phyloP scores from a whole-genome alignment of 2,888 invertebrate species.

The Hydroisotoma schaefferi region DNA sequence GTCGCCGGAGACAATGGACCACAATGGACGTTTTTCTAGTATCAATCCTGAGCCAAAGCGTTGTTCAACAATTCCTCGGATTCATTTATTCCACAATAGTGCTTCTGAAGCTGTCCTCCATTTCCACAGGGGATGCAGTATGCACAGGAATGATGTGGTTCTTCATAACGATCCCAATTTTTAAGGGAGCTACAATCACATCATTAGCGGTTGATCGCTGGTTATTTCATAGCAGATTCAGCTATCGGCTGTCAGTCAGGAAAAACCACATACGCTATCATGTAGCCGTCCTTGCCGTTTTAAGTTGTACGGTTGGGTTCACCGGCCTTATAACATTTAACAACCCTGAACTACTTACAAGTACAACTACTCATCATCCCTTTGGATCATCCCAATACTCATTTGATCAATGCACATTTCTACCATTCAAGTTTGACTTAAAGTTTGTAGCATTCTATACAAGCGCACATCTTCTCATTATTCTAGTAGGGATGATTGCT shows the following conservation, averaged over 20 bases:
- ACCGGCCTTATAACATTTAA: conserved; percentile 40
- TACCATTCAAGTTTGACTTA: conserved; percentile 42
- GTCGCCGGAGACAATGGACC: conserved; percentile 37
- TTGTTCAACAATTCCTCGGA: conserved; percentile 40
- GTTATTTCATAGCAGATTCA: conserved; percentile 35
- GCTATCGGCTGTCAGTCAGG: conserved; percentile 37
- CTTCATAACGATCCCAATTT: conserved; percentile 38
- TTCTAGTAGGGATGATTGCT: conserved; percentile 34
- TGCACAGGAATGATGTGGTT: conserved; percentile 43
- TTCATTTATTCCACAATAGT: conserved; percentile 41
- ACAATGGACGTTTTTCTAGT: conserved; percentile 42
- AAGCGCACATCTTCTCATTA: conserved; percentile 37
- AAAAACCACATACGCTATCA: conserved; percentile 40
- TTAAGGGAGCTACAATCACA: conserved; percentile 41
- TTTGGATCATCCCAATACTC: conserved; percentile 23
- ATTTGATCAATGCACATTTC: conserved; percentile 43
- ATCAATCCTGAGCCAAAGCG: conserved; percentile 38
- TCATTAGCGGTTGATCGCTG: conserved; percentile 40
- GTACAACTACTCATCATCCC: conserved; percentile 13
- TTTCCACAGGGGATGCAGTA: conserved; percentile 36
- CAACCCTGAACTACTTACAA: conserved; percentile 36
- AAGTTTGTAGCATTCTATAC: conserved; percentile 43
- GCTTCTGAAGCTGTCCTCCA: conserved; percentile 36
- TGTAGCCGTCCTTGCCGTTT: conserved; percentile 35
- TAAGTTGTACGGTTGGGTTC: conserved; percentile 38